phyloP scores from a whole-genome alignment of 2,888 invertebrate genomes.

The Frankliniella fusca region DNA sequence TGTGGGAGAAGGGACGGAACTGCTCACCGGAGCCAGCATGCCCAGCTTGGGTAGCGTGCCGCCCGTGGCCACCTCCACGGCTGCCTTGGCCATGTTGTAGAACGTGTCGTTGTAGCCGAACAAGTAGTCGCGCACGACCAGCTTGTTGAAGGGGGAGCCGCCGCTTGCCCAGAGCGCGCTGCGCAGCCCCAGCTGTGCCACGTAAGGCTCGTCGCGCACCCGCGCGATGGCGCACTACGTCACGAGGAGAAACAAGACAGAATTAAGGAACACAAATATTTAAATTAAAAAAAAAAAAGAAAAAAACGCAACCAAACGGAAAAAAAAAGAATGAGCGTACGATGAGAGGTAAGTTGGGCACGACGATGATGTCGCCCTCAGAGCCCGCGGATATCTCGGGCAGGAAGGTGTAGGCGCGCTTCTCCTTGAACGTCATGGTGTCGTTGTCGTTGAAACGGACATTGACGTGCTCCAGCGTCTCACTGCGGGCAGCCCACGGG shows the following conservation, averaged over 20 bases:
- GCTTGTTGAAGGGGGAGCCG: not conserved
- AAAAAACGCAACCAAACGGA: not conserved
- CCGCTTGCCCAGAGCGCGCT: constrained; percentile 18
- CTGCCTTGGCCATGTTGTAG: constrained; percentile 52
- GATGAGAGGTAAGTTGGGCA: constrained; percentile 73
- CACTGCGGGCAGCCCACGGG: constrained; percentile 47
- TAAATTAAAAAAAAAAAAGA: not conserved
- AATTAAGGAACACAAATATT: not conserved
- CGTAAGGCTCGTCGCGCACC: constrained; percentile 11
- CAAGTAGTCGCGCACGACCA: constrained; percentile 49
- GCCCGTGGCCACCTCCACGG: constrained; percentile 46
- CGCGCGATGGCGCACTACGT: constrained; percentile 32
- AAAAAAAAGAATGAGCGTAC: constrained; percentile 49
- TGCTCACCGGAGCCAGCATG: constrained; percentile 61
- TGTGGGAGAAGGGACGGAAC: too few relatives aligned
- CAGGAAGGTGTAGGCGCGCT: constrained; percentile 61
- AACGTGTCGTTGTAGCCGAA: constrained; percentile 70
- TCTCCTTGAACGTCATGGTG: constrained; percentile 65
- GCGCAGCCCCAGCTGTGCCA: constrained; percentile 4
- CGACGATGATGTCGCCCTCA: constrained; percentile 58
- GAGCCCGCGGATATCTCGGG: constrained; percentile 58
- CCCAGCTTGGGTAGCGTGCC: constrained; percentile 60
- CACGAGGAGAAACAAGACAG: not conserved
- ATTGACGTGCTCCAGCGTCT: constrained; percentile 58
- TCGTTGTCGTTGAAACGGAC: constrained; percentile 53